phyloP scores from a whole-genome alignment of 2,113 vertebrate genomes.

The Reinhardtius hippoglossoides region DNA sequence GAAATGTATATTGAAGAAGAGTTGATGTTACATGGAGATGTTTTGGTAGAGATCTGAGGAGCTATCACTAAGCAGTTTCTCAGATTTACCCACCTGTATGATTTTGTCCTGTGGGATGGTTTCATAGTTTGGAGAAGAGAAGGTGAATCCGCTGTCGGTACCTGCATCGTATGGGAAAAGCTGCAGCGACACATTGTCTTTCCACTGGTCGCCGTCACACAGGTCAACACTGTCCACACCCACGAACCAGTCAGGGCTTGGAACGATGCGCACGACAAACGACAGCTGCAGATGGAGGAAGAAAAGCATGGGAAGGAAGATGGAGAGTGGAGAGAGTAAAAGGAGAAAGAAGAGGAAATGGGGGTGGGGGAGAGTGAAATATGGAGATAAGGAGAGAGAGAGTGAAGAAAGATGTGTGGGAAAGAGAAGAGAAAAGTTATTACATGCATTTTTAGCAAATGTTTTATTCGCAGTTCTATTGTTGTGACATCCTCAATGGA shows the following conservation, averaged over 20 bases:
- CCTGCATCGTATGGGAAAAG: slow-evolving; percentile 93
- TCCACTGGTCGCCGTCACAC: slow-evolving; percentile 90
- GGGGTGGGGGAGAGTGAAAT: not conserved
- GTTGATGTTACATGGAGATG: not conserved
- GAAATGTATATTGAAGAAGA: slow-evolving; percentile 15
- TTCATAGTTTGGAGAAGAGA: slow-evolving; percentile 98
- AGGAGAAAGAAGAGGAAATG: not conserved
- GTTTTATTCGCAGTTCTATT: not conserved
- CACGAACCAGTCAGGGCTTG: slow-evolving; percentile 98
- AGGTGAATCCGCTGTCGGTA: slow-evolving; percentile 98
- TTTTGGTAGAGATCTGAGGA: not conserved
- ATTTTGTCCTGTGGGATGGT: slow-evolving; percentile 95
- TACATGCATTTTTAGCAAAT: not conserved
- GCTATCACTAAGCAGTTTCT: not conserved
- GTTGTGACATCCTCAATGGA: not conserved
- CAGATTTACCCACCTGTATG: slow-evolving; percentile 83
- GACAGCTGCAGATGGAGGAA: slow-evolving; percentile 85
- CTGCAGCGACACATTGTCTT: slow-evolving; percentile 86
- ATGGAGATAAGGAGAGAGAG: slow-evolving; percentile 6
- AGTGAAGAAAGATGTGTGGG: not conserved
- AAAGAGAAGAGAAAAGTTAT: not conserved
- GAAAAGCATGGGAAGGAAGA: slow-evolving; percentile 6
- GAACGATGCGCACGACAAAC: slow-evolving; percentile 91
- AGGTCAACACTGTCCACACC: slow-evolving; percentile 91
- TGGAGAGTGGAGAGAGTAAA: slow-evolving; percentile 2